Base-by-base conservation (phyloP, 1,140 invertebrate genomes). In the Wiebesia pumilae region DNA sequence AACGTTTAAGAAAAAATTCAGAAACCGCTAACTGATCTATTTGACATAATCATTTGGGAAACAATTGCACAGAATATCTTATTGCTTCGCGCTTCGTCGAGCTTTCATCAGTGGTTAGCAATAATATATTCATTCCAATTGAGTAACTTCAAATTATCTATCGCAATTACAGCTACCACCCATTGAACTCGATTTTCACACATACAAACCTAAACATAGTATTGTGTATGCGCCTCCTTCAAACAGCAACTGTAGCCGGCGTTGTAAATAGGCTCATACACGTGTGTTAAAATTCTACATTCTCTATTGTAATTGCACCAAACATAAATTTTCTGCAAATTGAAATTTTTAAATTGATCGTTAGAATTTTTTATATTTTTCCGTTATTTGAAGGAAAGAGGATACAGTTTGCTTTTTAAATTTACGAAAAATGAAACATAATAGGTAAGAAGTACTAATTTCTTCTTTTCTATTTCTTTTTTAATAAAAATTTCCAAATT, bases 61-160 rank as follows among this genome's bases (percentile, higher is more conserved):
- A 84, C 77, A 78, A 84, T 84, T 40, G 73, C 33, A 62, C n/a
- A 21, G 65, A 84, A 84, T 58, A 78, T 58, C 54, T 85, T 85
- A 38, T 80, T 47, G 84, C 65, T 82, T 86, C 71, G 79, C 71
- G 69, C 69, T 40, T 82, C 69, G 71, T 27, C 65, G 65, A 65
- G 79, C 85, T 58, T 77, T 80, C n/a, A 82, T 82, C 79, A 67
- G 69, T 67, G 80, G 77, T 86, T 81, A 86, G 79, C 69, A 54
- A 38, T 80, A 43, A 86, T 86, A 77, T 86, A 86, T 75, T 86
- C 80, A 82, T 77, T 86, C 71, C 80, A 27, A 86, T 21, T 30
- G 80, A 77, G 14, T 77, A 71, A 86, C 54, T 86, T 65, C 80
- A 38, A 79, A 84, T 65, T 73, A 51, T 51, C 67, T 81, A 73